phyloP scores from a whole-genome alignment of 2,113 vertebrate species.

The Aleadryas rufinucha region DNA sequence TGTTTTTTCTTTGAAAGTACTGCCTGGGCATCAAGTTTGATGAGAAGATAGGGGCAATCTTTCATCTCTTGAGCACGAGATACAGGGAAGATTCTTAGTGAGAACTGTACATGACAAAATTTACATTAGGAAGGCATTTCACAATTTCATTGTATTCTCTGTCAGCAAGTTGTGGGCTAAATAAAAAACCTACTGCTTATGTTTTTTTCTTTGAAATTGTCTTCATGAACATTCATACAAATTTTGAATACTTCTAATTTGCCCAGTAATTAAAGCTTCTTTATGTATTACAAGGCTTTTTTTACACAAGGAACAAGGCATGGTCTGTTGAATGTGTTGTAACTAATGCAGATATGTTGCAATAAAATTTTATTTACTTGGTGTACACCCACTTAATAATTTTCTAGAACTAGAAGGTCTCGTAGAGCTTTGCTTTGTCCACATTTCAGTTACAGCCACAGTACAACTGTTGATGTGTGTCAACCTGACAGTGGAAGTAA shows the following conservation, averaged over 20 bases:
- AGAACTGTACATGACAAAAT: not conserved
- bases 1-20: not conserved
- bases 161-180: not conserved
- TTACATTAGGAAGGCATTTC: not conserved
- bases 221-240: not conserved
- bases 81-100: not conserved
- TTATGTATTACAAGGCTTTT: not conserved
- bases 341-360: not conserved
- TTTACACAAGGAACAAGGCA: not conserved
- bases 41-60: conserved; percentile 1
- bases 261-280: not conserved
- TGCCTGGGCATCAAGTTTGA: not conserved
- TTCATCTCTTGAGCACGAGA: not conserved
- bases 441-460: not conserved
- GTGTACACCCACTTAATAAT: not conserved
- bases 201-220: not conserved
- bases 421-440: not conserved
- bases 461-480: not conserved
- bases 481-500: not conserved
- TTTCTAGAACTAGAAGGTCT: not conserved
- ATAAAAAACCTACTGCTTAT: not conserved
- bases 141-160: not conserved
- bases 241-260: not conserved
- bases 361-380: not conserved
- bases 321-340: not conserved